Percentiles rank a stretch among this genome's conserved stretches.
Conservation (phyloP, 2,888 invertebrate species). For the Portevinia maculata region DNA sequence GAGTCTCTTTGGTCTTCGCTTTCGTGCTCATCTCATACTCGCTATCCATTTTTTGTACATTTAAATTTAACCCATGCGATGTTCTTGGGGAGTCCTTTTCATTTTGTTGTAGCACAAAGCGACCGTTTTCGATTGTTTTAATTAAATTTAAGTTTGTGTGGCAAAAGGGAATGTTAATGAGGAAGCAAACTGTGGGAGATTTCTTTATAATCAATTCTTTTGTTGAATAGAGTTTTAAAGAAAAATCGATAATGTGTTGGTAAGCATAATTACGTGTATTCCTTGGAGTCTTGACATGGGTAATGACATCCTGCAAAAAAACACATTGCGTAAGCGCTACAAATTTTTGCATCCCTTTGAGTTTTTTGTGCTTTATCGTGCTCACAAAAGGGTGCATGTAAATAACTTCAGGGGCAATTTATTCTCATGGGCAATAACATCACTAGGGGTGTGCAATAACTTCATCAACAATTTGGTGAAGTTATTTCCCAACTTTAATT, state of each 20-base stretch:
- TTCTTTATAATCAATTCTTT: constrained; percentile 23
- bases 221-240: constrained; percentile 15
- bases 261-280: background rate
- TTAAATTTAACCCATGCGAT: constrained; percentile 45
- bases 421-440: too few species aligned
- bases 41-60: constrained; percentile 45
- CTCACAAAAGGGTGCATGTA: too few species aligned
- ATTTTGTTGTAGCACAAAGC: background rate
- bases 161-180: constrained; percentile 64
- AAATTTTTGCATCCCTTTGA: too few species aligned
- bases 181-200: constrained; percentile 39
- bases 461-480: too few species aligned
- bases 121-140: constrained; percentile 36
- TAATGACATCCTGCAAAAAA: too few species aligned
- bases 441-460: too few species aligned
- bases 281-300: too few species aligned
- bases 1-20: constrained; percentile 8
- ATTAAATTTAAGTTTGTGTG: constrained; percentile 65
- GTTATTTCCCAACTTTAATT: too few species aligned
- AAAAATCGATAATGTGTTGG: constrained; percentile 13
- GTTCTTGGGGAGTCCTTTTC: constrained; percentile 16
- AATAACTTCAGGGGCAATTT: too few species aligned
- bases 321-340: too few species aligned
- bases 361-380: too few species aligned
- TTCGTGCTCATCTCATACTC: constrained; percentile 33